Conservation (phyloP, 37 sponge, comb jelly and placozoan species). For the Haliclona indistincta region DNA sequence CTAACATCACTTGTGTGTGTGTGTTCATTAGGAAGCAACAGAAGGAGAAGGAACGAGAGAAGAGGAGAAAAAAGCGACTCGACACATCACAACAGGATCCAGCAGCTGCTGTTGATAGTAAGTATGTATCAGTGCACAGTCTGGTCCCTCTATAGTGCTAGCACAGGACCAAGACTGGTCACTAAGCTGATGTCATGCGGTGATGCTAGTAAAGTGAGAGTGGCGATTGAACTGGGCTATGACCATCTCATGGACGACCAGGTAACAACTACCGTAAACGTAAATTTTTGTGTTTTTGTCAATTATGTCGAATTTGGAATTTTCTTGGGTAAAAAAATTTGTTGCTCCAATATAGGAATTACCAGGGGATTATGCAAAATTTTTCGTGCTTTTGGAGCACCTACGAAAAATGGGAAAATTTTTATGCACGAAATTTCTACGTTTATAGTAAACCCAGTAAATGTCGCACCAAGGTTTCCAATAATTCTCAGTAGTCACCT, state of each 20-base stretch:
- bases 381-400: too few relatives aligned
- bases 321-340: too few relatives aligned
- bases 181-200: constrained; percentile 49
- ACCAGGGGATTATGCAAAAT: too few relatives aligned
- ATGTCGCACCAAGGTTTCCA: background rate
- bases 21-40: constrained; percentile 11
- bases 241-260: constrained; percentile 77
- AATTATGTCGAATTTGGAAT: background rate
- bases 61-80: constrained; percentile 2
- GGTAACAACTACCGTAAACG: constrained; percentile 16
- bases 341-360: too few relatives aligned
- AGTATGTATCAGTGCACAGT: background rate
- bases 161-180: background rate
- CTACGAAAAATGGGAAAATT: too few relatives aligned
- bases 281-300: background rate
- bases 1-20: too few relatives aligned
- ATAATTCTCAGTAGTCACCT: background rate
- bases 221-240: constrained; percentile 78
- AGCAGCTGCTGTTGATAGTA: background rate
- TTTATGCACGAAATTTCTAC: too few relatives aligned
- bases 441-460: too few relatives aligned
- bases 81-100: background rate
- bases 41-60: constrained; percentile 38
- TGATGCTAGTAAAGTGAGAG: constrained; percentile 44
- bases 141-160: background rate